Percentiles rank a stretch among this genome's conserved stretches.
These are phyloP conservation scores for Drosophila gaucha DNA, from an alignment of 2,888 invertebrate genomes.

Conservation along the genomic window DNA sequence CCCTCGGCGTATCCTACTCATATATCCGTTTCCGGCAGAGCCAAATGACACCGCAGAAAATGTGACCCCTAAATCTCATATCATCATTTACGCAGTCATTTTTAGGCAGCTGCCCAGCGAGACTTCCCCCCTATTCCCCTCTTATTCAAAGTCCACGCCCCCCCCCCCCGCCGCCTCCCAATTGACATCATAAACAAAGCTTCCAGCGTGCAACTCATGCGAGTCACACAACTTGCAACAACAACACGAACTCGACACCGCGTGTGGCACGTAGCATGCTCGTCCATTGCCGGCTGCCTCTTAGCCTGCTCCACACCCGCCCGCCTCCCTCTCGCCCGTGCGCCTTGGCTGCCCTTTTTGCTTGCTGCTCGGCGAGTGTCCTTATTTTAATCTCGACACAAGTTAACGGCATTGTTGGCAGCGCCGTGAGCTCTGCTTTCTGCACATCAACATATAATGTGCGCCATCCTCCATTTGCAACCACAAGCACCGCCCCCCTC, in stretches of 20 bases:
- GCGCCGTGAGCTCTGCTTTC: slow-evolving; percentile 63
- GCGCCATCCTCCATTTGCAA: not conserved
- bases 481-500: not conserved
- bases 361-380: slow-evolving; percentile 51
- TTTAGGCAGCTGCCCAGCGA: slow-evolving; percentile 44
- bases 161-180: not conserved
- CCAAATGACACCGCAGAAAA: slow-evolving; percentile 76
- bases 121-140: not conserved
- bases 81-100: slow-evolving; percentile 77
- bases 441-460: slow-evolving; percentile 57
- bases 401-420: slow-evolving; percentile 78
- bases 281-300: slow-evolving; percentile 34
- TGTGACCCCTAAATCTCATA: slow-evolving; percentile 73
- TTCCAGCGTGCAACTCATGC: slow-evolving; percentile 72
- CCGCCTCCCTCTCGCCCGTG: not conserved
- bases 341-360: slow-evolving; percentile 31
- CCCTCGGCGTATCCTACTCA: slow-evolving; percentile 11
- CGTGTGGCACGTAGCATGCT: slow-evolving; percentile 58
- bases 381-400: slow-evolving; percentile 79
- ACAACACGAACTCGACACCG: slow-evolving; percentile 25
- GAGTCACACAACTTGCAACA: slow-evolving; percentile 51
- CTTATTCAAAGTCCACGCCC: not conserved
- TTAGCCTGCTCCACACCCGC: slow-evolving; percentile 3
- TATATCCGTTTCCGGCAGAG: slow-evolving; percentile 65
- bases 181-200: slow-evolving; percentile 71